These are phyloP conservation scores for Dasypus novemcinctus DNA, from an alignment of 2,113 vertebrate species.

Conservation along the genomic window DNA sequence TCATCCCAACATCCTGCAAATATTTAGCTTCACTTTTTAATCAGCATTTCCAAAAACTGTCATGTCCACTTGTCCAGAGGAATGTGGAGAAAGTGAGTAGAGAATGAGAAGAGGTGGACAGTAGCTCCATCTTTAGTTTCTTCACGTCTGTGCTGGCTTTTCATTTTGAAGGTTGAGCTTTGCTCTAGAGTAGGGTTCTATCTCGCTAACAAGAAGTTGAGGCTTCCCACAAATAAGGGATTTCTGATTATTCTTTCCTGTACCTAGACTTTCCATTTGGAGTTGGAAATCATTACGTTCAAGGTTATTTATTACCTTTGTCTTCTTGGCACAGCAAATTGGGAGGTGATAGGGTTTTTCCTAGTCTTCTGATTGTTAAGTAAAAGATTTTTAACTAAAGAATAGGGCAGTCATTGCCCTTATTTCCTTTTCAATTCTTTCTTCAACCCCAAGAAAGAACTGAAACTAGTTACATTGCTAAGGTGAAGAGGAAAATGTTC, in stretches of 20 bases:
- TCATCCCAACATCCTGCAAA: not conserved
- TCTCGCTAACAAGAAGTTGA: not conserved
- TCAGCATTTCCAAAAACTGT: not conserved
- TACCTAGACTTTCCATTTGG: not conserved
- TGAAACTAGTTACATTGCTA: not conserved
- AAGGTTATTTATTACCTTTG: slow-evolving; percentile 37
- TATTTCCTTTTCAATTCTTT: slow-evolving; percentile 29
- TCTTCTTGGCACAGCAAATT: not conserved
- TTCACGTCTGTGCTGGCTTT: not conserved
- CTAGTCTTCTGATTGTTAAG: not conserved
- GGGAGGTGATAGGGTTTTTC: not conserved
- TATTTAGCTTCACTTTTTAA: not conserved
- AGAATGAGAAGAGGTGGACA: not conserved
- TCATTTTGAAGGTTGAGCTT: not conserved
- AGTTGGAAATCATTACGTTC: slow-evolving; percentile 56
- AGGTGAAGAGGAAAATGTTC: not conserved
- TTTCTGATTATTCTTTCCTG: not conserved
- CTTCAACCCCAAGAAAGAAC: not conserved
- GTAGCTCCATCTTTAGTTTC: not conserved
- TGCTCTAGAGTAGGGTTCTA: not conserved
- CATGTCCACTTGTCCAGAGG: not conserved
- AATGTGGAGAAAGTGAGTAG: not conserved
- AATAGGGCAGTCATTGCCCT: not conserved
- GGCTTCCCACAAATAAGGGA: not conserved
- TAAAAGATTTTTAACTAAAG: slow-evolving; percentile 28